These are phyloP conservation scores for Machimus rusticus DNA, from an alignment of 2,888 invertebrate genomes.

Conservation along the genomic window DNA sequence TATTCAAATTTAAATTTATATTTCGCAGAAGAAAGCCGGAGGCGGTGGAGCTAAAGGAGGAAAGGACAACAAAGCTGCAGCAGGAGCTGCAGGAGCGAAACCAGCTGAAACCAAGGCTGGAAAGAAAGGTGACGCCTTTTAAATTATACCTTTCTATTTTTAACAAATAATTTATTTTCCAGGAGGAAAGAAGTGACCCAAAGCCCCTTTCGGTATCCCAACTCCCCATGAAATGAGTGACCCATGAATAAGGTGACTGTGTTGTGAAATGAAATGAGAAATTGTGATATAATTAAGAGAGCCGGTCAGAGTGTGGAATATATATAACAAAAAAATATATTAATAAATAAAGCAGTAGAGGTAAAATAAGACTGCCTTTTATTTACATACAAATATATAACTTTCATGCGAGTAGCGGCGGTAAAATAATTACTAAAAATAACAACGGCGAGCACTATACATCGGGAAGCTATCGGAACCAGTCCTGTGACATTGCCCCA, in stretches of 20 bases:
- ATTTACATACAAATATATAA: slow-evolving; percentile 36
- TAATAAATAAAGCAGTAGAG: neutral
- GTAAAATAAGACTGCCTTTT: slow-evolving; percentile 7
- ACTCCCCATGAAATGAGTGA: neutral
- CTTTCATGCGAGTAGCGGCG: neutral
- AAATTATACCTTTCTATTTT: neutral
- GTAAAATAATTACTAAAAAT: slow-evolving; percentile 38
- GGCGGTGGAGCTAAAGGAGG: slow-evolving; percentile 47
- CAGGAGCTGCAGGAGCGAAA: slow-evolving; percentile 47
- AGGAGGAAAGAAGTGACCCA: slow-evolving; percentile 45
- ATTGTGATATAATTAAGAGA: slow-evolving; percentile 25
- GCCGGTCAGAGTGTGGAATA: neutral
- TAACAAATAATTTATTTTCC: neutral
- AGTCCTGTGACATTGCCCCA: slow-evolving; percentile 82
- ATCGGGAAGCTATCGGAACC: slow-evolving; percentile 70
- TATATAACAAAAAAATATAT: neutral
- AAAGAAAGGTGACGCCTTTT: slow-evolving; percentile 54
- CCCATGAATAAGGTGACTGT: neutral
- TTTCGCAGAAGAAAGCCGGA: slow-evolving; percentile 56
- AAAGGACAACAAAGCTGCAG: slow-evolving; percentile 51
- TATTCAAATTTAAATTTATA: slow-evolving; percentile 17
- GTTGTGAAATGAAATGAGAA: neutral
- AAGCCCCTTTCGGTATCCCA: neutral
- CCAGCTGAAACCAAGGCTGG: slow-evolving; percentile 49
- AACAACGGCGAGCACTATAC: neutral